Conservation (phyloP, 2,797 vertebrate genomes). For the Protosalanx chinensis region DNA sequence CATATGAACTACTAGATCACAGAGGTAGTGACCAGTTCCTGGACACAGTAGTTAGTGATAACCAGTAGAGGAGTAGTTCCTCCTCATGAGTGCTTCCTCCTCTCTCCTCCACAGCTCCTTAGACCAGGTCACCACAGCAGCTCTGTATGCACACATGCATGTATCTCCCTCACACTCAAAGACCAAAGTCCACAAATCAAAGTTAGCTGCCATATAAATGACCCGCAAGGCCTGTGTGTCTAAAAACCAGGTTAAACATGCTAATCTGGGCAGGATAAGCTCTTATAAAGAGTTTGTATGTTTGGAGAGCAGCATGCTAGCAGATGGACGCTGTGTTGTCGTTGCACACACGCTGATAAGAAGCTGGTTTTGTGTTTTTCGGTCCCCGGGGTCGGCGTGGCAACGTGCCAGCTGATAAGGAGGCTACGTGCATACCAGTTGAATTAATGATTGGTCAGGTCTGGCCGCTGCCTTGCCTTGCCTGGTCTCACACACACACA, state of each 20-base stretch:
- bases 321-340: constrained; percentile 36
- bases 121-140: too few relatives aligned
- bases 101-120: too few relatives aligned
- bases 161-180: too few relatives aligned
- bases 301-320: constrained; percentile 12
- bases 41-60: too few relatives aligned
- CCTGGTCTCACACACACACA: constrained; percentile 16
- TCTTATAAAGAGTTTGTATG: neutral
- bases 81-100: too few relatives aligned
- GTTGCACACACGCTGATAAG: constrained; percentile 66
- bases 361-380: constrained; percentile 45
- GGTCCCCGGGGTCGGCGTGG: constrained; percentile 53
- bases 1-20: too few relatives aligned
- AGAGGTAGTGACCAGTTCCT: too few relatives aligned
- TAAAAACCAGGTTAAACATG: neutral
- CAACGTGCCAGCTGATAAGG: constrained; percentile 72
- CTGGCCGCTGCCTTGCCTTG: constrained; percentile 46
- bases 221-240: constrained; percentile 5
- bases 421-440: constrained; percentile 68
- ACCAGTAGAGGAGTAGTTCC: too few relatives aligned
- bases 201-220: too few relatives aligned
- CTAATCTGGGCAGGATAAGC: neutral
- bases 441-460: constrained; percentile 80
- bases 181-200: too few relatives aligned
- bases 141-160: too few relatives aligned